Evolutionary conservation across 2,797 vertebrate genomes (phyloP), one percentile per base, ranked within the genome.

Genomic region (Borostomias antarcticus): DNA sequence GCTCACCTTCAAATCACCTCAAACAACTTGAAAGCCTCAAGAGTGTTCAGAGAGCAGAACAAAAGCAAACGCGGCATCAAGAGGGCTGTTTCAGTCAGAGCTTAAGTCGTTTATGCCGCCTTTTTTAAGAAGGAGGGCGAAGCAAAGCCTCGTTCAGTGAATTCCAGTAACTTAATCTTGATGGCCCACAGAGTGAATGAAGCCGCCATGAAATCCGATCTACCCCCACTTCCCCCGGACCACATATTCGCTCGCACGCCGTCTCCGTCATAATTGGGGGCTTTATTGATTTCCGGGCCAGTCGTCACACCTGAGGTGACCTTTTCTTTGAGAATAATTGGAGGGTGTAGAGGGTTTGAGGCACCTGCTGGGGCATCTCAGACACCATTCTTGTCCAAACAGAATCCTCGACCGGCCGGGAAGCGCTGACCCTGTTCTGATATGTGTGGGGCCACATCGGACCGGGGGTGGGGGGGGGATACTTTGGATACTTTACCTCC

Each of bases 271-370:
- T 92, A 90, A 92, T 90, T 89, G 87, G 84, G 79, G 77, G 81
- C 74, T 77, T 88, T 90, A 93, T 92, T 92, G 91, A 90, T 92
- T 91, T 88, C 87, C 71, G 73, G 81, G 76, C 75, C 85, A 78
- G 84, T 89, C 80, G 82, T 89, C 86, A 89, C 66, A 82, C 86
- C 81, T 78, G 87, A 85, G 88, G 87, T 90, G 88, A 92, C 90
- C 89, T 92, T 92, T 91, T 91, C 88, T 90, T 89, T 89, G 85
- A 91, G 86, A 92, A 90, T 90, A 91, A 93, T 91, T 91, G 87
- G 90, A 92, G 89, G 84, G 89, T 92, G n/a, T 91, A 92, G 86
- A 77, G 79, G 81, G 75, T 90, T 90, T 88, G 85, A 86, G 85
- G 82, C 85, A 88, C 82, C 87, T 89, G 88, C 81, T 83, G 81